Evolutionary conservation across 2,888 invertebrate species (phyloP).

Genomic region (Oegoconia quadripuncta): DNA sequence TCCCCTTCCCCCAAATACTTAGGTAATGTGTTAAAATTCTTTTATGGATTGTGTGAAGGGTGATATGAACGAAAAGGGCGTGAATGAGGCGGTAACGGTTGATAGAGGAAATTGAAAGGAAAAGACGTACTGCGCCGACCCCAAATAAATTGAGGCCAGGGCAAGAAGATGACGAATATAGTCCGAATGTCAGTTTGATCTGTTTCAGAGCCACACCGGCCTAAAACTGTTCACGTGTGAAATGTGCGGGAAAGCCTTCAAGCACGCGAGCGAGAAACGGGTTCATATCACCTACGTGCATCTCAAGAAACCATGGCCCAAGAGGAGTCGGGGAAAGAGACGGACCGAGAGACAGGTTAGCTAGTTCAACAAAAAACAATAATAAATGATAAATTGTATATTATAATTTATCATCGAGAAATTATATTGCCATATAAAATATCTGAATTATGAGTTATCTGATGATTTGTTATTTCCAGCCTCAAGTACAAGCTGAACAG

Average conservation of each 20-base stretch:
- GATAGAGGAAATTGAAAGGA: neutral
- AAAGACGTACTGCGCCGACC: no score
- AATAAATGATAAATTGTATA: no score
- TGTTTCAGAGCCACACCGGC: constrained; percentile 4
- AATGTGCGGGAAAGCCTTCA: constrained; percentile 15
- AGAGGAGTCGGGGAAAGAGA: constrained; percentile 8
- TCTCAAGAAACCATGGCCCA: constrained; percentile 16
- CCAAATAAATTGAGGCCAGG: no score
- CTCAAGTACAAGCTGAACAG: neutral
- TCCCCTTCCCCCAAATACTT: no score
- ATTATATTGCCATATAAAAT: no score
- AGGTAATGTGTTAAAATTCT: no score
- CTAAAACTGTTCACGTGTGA: constrained; percentile 9
- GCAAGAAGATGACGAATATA: no score
- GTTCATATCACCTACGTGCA: constrained; percentile 12
- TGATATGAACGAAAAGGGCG: neutral
- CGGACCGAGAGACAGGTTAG: constrained; percentile 1
- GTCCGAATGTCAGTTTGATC: no score
- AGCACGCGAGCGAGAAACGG: constrained; percentile 5
- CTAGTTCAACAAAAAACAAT: no score
- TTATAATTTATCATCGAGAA: no score
- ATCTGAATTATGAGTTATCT: no score
- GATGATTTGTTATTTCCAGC: neutral
- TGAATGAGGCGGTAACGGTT: neutral
- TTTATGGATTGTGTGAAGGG: neutral